Percentiles rank a stretch among this genome's conserved stretches.
Evolutionary conservation across 2,113 vertebrate species (phyloP).

Genomic region (Etheostoma cragini): DNA sequence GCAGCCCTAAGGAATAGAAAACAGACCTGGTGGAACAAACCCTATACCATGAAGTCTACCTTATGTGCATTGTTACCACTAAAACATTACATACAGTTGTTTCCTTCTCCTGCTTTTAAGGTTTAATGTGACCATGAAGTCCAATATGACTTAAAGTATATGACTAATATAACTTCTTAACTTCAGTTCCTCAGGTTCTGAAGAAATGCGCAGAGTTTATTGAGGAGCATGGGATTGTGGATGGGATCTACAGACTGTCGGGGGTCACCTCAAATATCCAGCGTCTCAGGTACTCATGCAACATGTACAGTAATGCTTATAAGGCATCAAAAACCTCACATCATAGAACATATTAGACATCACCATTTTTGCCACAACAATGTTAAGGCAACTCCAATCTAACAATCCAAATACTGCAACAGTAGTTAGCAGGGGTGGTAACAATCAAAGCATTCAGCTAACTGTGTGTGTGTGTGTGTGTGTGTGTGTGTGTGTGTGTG

Average conservation of each 20-base stretch:
- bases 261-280: slow-evolving; percentile 99
- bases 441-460: slow-evolving; percentile 61
- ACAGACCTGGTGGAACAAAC: slow-evolving; percentile 53
- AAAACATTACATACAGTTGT: slow-evolving; percentile 2
- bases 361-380: background rate
- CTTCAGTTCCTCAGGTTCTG: slow-evolving; percentile 94
- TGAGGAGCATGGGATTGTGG: slow-evolving; percentile 95
- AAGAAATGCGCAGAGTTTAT: slow-evolving; percentile 97
- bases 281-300: slow-evolving; percentile 87
- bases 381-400: background rate
- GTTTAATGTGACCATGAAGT: background rate
- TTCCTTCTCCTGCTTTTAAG: slow-evolving; percentile 38
- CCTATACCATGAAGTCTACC: slow-evolving; percentile 41
- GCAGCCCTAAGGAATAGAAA: slow-evolving; percentile 68
- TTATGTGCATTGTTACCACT: slow-evolving; percentile 35
- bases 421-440: slow-evolving; percentile 32
- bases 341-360: background rate
- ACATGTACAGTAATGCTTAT: slow-evolving; percentile 11
- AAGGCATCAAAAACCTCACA: background rate
- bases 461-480: slow-evolving; percentile 37
- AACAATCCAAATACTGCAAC: slow-evolving; percentile 12
- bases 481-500: slow-evolving; percentile 45
- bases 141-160: background rate
- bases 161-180: slow-evolving; percentile 27
- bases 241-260: slow-evolving; percentile 97